Percentiles rank a stretch among this genome's conserved stretches.
phyloP scores from a whole-genome alignment of 1,140 invertebrate genomes.

The Ostrea denselamellosa region DNA sequence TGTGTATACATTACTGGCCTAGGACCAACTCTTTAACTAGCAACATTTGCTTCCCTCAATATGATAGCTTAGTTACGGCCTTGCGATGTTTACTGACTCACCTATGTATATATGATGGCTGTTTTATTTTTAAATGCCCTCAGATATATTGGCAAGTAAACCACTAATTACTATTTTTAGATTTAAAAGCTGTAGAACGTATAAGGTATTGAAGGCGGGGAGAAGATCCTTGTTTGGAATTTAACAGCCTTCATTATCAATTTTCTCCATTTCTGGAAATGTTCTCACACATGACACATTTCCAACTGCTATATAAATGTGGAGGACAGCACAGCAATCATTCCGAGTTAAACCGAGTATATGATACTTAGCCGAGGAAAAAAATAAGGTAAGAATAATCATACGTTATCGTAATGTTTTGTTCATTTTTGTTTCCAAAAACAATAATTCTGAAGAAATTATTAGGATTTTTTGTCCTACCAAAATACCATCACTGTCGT shows the following conservation, averaged over 20 bases:
- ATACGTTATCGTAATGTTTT: not conserved
- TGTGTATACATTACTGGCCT: too few species aligned
- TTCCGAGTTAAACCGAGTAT: not conserved
- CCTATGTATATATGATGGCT: too few species aligned
- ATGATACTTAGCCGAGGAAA: not conserved
- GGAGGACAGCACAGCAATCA: not conserved
- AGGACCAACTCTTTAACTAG: too few species aligned
- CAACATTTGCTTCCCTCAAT: too few species aligned
- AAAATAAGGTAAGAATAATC: not conserved
- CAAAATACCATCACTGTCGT: too few species aligned
- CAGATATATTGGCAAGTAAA: not conserved
- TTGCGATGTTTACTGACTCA: too few species aligned
- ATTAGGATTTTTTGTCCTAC: too few species aligned
- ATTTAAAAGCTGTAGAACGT: not conserved
- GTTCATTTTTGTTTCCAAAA: not conserved
- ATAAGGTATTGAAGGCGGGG: conserved; percentile 7
- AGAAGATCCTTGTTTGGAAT: conserved; percentile 5
- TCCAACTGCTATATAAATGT: not conserved
- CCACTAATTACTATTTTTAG: conserved; percentile 14
- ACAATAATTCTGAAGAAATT: not conserved
- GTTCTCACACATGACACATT: not conserved
- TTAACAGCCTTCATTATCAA: not conserved
- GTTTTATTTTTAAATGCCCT: too few species aligned
- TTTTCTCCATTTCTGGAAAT: conserved; percentile 10
- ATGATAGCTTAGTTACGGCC: too few species aligned